phyloP scores from a whole-genome alignment of 2,113 vertebrate species.

The Ia io region DNA sequence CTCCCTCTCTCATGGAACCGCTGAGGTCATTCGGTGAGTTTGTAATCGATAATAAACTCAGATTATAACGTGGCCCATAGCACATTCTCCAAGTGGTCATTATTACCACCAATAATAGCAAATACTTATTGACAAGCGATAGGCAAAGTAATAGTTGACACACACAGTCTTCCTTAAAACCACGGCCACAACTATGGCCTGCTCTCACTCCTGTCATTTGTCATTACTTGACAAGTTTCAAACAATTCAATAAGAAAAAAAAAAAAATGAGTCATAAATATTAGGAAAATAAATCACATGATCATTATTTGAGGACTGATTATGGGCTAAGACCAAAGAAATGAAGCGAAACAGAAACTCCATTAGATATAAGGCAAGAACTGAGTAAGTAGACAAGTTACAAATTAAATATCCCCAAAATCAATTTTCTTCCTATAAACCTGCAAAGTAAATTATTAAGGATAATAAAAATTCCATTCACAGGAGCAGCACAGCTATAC shows the following conservation, averaged over 20 bases:
- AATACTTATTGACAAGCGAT: background rate
- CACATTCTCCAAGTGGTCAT: background rate
- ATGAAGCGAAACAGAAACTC: conserved; percentile 47
- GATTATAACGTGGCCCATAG: background rate
- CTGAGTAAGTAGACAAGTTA: conserved; percentile 46
- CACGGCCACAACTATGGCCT: background rate
- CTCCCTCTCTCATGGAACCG: background rate
- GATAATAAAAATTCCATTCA: conserved; percentile 61
- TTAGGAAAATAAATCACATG: conserved; percentile 22
- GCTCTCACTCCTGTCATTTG: background rate
- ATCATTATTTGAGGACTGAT: conserved; percentile 52
- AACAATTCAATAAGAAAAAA: conserved; percentile 26
- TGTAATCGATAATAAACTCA: background rate
- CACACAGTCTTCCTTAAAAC: background rate
- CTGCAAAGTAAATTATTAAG: conserved; percentile 65
- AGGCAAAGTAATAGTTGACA: background rate
- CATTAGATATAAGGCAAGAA: conserved; percentile 45
- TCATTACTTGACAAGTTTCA: conserved; percentile 1
- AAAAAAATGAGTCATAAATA: conserved; percentile 3
- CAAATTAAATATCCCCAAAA: conserved; percentile 71
- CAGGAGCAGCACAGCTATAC: conserved; percentile 25
- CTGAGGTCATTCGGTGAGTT: background rate
- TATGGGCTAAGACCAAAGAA: conserved; percentile 42
- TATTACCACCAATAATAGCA: background rate
- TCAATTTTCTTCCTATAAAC: conserved; percentile 64